Evolutionary conservation across 2,888 invertebrate genomes (phyloP), one percentile per base, ranked within the genome.

Genomic region (Octodonta nipae): DNA sequence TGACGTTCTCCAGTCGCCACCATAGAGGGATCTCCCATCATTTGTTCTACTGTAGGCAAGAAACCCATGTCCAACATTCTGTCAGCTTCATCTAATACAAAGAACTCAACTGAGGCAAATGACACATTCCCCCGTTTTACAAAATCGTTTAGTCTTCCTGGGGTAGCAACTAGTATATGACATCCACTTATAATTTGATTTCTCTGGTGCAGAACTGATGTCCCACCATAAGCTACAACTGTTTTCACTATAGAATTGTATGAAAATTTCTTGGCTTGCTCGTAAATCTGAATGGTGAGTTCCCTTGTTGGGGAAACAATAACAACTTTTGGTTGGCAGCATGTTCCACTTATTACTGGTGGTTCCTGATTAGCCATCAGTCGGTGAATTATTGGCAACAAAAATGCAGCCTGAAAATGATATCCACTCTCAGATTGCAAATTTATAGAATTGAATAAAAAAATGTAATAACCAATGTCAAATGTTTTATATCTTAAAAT

Each of bases 351-450:
- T 2, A 66, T 64, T 0, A 66, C 58, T 0, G 74, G 50, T 12
- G 76, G 73, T 0, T 56, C 51, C 1, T 65, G 60, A 5, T 73
- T 68, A 32, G 70, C 68, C 14, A 87, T 52, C 4, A 89, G 57
- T 0, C 61, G 64, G 45, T 86, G 71, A 20, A 96, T 71, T 3
- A 95, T 88, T 0, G 96, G 96, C 20, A 96, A 57, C 13, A 95
- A 59, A 54, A 91, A 96, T 0, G 95, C 93, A 1, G 93, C 93
- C 78, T 80, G n/a, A n/a, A n/a, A n/a, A n/a, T n/a, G n/a, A n/a
- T n/a, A n/a, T n/a, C n/a, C n/a, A n/a, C n/a, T n/a, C n/a, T n/a
- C n/a, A n/a, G n/a, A n/a, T n/a, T n/a, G n/a, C n/a, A n/a, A n/a
- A n/a, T n/a, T n/a, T n/a, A n/a, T n/a, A n/a, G n/a, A n/a, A n/a